A percentile compares a stretch with the other conserved stretches of the same genome.
These are phyloP conservation scores for Callocephalon fimbriatum DNA, from an alignment of 2,113 vertebrate genomes.

Conservation along the genomic window DNA sequence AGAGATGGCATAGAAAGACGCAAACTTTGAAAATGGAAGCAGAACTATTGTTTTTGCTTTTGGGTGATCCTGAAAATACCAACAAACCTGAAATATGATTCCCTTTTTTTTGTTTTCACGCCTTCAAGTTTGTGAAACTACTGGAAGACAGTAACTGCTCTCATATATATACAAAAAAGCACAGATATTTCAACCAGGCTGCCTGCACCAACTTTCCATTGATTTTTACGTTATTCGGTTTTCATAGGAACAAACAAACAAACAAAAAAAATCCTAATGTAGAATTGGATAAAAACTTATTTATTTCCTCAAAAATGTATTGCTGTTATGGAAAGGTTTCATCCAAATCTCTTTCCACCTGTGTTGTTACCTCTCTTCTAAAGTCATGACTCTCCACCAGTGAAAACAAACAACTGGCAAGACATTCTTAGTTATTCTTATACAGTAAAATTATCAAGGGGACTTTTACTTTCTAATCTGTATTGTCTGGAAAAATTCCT, in stretches of 20 bases:
- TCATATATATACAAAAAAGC: fast-evolving
- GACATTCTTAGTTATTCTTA: not conserved
- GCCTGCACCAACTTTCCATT: not conserved
- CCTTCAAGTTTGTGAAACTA: fast-evolving
- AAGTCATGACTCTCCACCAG: not conserved
- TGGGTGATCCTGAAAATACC: fast-evolving
- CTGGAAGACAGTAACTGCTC: not conserved
- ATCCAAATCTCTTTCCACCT: not conserved
- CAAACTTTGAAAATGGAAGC: not conserved
- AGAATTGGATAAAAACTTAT: not conserved
- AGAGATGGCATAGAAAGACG: not conserved
- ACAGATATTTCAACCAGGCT: not conserved
- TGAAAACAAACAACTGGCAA: not conserved
- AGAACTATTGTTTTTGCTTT: not conserved
- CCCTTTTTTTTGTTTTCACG: not conserved
- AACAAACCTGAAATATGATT: not conserved
- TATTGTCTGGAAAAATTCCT: not conserved
- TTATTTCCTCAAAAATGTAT: not conserved
- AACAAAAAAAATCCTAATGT: not conserved
- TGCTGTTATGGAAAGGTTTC: not conserved
- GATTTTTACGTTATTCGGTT: not conserved
- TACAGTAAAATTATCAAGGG: not conserved
- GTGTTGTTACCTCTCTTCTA: not conserved
- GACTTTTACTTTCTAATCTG: not conserved
- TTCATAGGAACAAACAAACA: not conserved